A percentile compares a stretch with the other conserved stretches of the same genome.
These are phyloP conservation scores for Apeira syringaria DNA, from an alignment of 2,888 invertebrate species.

Conservation along the genomic window DNA sequence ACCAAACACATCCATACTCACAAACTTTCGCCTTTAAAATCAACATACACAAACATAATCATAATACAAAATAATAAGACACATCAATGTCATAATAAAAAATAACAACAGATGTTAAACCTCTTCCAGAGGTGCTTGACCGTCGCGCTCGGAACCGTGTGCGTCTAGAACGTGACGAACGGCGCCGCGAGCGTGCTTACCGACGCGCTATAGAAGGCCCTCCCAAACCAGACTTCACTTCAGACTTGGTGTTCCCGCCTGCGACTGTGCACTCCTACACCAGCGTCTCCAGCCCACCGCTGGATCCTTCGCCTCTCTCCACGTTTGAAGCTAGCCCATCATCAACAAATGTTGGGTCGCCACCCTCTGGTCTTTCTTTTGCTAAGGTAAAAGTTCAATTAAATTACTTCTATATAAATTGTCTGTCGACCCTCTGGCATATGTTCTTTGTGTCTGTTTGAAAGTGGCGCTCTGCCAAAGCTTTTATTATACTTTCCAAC, in stretches of 20 bases:
- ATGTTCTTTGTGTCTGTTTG: no score
- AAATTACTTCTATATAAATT: no score
- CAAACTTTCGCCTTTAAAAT: no score
- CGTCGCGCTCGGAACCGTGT: slow-evolving; percentile 87
- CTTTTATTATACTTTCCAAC: no score
- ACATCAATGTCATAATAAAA: no score
- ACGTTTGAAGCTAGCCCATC: slow-evolving; percentile 35
- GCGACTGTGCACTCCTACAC: slow-evolving; percentile 41
- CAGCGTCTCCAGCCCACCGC: slow-evolving; percentile 28
- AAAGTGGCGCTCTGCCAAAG: no score
- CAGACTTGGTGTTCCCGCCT: slow-evolving; percentile 65
- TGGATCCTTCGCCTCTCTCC: slow-evolving; percentile 35
- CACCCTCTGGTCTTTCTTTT: slow-evolving; percentile 67
- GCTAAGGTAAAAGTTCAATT: slow-evolving; percentile 66
- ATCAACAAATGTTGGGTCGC: slow-evolving; percentile 45
- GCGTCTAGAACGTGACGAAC: slow-evolving; percentile 90
- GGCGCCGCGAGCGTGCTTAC: slow-evolving; percentile 90
- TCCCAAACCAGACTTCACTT: slow-evolving; percentile 85
- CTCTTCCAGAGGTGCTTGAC: slow-evolving; percentile 87
- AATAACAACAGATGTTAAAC: no score
- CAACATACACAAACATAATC: no score
- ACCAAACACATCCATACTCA: no score
- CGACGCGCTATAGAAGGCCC: slow-evolving; percentile 88
- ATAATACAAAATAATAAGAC: no score
- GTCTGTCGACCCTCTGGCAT: no score